These are phyloP conservation scores for Cecidostiba fungosa DNA, from an alignment of 2,888 invertebrate genomes.

Conservation along the genomic window DNA sequence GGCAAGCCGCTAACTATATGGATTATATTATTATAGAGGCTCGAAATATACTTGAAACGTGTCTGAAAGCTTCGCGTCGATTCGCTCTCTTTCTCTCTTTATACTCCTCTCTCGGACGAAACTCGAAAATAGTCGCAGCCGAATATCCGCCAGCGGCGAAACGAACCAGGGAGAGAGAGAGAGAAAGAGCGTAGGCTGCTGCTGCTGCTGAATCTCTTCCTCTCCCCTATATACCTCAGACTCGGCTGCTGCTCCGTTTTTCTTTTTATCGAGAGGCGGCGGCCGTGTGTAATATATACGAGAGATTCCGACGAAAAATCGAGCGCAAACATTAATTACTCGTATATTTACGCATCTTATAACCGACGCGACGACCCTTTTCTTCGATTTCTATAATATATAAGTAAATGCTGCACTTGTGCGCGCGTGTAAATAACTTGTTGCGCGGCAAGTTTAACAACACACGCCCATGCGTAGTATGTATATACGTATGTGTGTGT, in stretches of 20 bases:
- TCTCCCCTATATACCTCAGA: background rate
- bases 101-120: slow-evolving; percentile 23
- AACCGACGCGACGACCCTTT: background rate
- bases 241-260: background rate
- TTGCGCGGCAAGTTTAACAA: slow-evolving; percentile 13
- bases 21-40: too few relatives aligned
- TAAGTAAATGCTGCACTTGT: background rate
- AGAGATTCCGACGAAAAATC: background rate
- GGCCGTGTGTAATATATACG: background rate
- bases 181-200: slow-evolving; percentile 32
- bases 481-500: too few relatives aligned
- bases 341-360: background rate
- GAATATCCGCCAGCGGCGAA: background rate
- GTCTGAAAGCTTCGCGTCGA: background rate
- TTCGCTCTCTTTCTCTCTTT: background rate
- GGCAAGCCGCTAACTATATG: background rate
- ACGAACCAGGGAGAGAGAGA: slow-evolving; percentile 23
- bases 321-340: background rate
- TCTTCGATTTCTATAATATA: background rate
- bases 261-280: slow-evolving; percentile 43
- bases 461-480: background rate
- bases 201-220: slow-evolving; percentile 16
- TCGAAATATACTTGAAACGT: too few relatives aligned
- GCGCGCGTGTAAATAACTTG: background rate
- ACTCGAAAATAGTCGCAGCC: slow-evolving; percentile 53